Evolutionary conservation across 2,888 invertebrate genomes (phyloP), one percentile per base, ranked within the genome.

Genomic region (Nemapogon koenigi): DNA sequence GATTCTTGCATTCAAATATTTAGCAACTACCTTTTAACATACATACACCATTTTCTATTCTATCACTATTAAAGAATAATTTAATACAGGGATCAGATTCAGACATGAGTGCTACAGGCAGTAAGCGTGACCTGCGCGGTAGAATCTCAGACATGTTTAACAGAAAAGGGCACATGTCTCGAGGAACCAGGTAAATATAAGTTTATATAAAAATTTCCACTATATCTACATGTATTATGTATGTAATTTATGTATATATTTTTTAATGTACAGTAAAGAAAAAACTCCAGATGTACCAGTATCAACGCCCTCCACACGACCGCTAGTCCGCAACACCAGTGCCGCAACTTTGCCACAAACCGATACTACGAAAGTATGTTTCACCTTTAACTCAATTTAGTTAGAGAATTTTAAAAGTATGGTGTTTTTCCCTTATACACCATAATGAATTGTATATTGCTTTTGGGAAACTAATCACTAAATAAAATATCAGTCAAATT

Each of bases 71-170:
- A n/a, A n/a, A n/a, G n/a, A n/a, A n/a, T n/a, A n/a, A n/a, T n/a
- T 39, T 50, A 10, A 19, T 48, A 11, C 80, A 84, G 68, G 88
- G 87, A 53, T 89, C 89, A 7, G 88, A 88, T 54, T 87, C 89
- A 1, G 89, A 89, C 49, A 81, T 88, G 57, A 85, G 85, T 48
- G 79, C 84, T 19, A 80, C 83, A 28, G 87, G 87, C 49, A 88
- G 88, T 57, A 90, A 88, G 66, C 86, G 85, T 52, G 89, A 91
- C 67, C 72, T 93, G 47, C 88, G 90, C 53, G 91, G 89, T 39
- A 84, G 90, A 43, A 71, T 94, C 29, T 88, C 91, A 1, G 91
- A 88, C 45, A 91, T 94, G 82, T 94, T 94, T 55, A 89, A 86
- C 59, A 83, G 90, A 49, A 76, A 83, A 50, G 71, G 69, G 19